phyloP scores from a whole-genome alignment of 2,888 invertebrate species.

The Orgyia antiqua region DNA sequence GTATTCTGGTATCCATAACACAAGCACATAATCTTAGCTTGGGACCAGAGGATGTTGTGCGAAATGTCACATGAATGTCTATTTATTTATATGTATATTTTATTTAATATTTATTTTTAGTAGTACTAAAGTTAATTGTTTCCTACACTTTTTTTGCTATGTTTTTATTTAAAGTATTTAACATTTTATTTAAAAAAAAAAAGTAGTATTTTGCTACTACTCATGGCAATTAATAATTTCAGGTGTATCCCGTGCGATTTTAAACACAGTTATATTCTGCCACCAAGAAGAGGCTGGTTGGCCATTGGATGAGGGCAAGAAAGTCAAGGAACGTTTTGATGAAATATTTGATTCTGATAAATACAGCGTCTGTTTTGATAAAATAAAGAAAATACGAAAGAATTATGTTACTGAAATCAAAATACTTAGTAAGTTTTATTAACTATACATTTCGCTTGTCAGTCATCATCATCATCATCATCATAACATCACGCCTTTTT shows the following conservation, averaged over 20 bases:
- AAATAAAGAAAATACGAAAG: slow-evolving; percentile 82
- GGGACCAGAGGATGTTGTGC: too few species aligned
- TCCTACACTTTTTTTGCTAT: too few species aligned
- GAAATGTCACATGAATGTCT: too few species aligned
- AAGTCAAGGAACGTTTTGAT: slow-evolving; percentile 97
- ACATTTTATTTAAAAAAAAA: too few species aligned
- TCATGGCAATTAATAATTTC: slow-evolving; percentile 53
- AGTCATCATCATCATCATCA: too few species aligned
- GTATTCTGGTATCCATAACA: too few species aligned
- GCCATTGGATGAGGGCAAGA: slow-evolving; percentile 96
- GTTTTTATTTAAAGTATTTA: too few species aligned
- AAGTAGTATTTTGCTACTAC: too few species aligned
- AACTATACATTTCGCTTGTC: too few species aligned
- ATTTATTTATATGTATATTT: neutral
- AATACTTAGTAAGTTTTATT: slow-evolving; percentile 64
- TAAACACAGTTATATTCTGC: slow-evolving; percentile 98
- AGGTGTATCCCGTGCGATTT: slow-evolving; percentile 95
- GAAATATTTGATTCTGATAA: slow-evolving; percentile 97
- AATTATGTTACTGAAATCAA: slow-evolving; percentile 73
- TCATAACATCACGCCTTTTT: too few species aligned
- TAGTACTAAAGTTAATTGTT: too few species aligned
- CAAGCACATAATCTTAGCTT: too few species aligned
- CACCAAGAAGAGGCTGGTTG: slow-evolving; percentile 99
- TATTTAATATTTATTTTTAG: neutral
- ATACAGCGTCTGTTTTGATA: slow-evolving; percentile 93